Conservation (phyloP, 1,140 invertebrate genomes). For the Drosophila biarmipes region DNA sequence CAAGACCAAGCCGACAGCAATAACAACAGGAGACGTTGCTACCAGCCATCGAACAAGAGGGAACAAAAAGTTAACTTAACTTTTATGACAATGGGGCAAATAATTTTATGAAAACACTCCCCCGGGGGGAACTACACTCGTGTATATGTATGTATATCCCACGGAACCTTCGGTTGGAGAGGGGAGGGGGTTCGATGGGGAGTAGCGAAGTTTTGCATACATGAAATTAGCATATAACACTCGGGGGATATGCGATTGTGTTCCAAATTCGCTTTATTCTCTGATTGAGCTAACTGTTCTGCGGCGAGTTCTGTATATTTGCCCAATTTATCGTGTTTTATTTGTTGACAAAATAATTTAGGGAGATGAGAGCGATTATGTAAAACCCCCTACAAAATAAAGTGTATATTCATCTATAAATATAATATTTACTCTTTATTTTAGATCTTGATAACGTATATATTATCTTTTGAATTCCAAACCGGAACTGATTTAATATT, state of each 20-base stretch:
- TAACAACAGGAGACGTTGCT: slow-evolving; percentile 15
- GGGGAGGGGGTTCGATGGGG: neutral
- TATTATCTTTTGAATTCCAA: too few species aligned
- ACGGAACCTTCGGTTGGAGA: neutral
- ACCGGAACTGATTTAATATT: too few species aligned
- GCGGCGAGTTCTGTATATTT: neutral
- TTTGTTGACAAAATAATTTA: neutral
- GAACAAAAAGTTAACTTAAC: slow-evolving; percentile 66
- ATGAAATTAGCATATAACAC: slow-evolving; percentile 45
- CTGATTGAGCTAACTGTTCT: slow-evolving; percentile 32
- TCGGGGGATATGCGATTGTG: slow-evolving; percentile 34
- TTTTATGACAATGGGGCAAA: slow-evolving; percentile 74
- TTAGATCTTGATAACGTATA: too few species aligned
- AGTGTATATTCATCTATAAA: too few species aligned
- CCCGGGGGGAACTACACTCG: slow-evolving; percentile 19
- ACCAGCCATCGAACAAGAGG: slow-evolving; percentile 37
- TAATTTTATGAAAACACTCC: slow-evolving; percentile 74
- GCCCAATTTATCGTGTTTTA: neutral
- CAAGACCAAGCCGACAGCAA: slow-evolving; percentile 33
- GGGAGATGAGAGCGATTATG: neutral
- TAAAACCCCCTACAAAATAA: neutral
- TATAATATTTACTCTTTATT: too few species aligned
- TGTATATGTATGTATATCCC: slow-evolving; percentile 3
- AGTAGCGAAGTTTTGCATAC: slow-evolving; percentile 19
- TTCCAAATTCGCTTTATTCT: slow-evolving; percentile 26